Conservation (phyloP, 2,113 vertebrate genomes). For the Gallinago media region DNA sequence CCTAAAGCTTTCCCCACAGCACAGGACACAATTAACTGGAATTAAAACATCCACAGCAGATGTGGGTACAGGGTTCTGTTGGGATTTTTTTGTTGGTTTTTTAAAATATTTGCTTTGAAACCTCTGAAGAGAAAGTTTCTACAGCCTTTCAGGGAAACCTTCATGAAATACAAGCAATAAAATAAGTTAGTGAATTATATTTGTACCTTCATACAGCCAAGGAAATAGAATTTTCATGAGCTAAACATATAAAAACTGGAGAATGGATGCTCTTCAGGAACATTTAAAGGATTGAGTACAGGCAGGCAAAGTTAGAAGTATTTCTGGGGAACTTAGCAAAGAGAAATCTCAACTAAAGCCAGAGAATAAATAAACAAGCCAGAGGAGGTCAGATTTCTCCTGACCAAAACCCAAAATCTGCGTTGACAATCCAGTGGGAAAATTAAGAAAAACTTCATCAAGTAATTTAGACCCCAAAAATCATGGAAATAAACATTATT, state of each 20-base stretch:
- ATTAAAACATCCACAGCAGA: background rate
- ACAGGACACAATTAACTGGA: background rate
- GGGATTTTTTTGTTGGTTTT: background rate
- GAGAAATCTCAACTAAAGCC: background rate
- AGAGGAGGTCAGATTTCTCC: background rate
- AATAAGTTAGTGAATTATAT: background rate
- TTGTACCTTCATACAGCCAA: background rate
- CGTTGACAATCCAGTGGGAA: fast-evolving
- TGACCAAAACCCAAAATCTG: background rate
- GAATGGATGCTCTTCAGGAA: background rate
- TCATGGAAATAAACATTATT: fast-evolving
- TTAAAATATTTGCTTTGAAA: background rate
- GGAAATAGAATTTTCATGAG: background rate
- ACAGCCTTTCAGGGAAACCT: background rate
- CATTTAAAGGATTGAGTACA: background rate
- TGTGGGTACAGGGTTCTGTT: background rate
- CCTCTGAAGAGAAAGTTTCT: background rate
- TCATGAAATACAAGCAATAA: background rate
- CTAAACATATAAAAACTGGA: background rate
- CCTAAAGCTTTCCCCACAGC: background rate
- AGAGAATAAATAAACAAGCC: too few relatives aligned
- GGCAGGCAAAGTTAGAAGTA: background rate
- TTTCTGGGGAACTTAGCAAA: background rate
- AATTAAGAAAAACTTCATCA: background rate
- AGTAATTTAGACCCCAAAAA: background rate